phyloP scores from a whole-genome alignment of 2,888 invertebrate species.

The Morinoia aosen region DNA sequence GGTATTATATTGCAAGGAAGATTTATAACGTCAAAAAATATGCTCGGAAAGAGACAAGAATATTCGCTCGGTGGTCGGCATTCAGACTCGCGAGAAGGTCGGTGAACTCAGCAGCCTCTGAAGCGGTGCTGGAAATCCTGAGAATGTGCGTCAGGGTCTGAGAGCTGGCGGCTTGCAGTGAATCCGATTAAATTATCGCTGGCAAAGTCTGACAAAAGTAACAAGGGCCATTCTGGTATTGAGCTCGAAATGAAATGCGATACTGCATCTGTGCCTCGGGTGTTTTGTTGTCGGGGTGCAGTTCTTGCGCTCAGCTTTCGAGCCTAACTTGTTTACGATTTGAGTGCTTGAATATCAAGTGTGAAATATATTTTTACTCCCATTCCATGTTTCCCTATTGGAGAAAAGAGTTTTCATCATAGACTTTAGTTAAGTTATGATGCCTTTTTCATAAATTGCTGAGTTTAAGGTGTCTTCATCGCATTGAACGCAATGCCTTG shows the following conservation, averaged over 20 bases:
- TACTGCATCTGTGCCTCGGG: not conserved
- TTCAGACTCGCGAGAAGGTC: not conserved
- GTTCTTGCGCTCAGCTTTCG: not conserved
- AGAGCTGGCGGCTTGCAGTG: not conserved
- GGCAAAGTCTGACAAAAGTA: constrained; percentile 4
- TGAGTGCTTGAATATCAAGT: not conserved
- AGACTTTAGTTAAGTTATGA: not conserved
- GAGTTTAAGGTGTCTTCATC: not conserved
- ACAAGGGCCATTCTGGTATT: constrained; percentile 12
- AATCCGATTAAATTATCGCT: constrained; percentile 12
- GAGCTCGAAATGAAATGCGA: constrained; percentile 12
- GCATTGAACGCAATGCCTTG: not conserved
- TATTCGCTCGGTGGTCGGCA: not conserved
- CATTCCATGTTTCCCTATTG: not conserved
- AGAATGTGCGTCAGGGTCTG: not conserved
- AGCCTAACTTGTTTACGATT: not conserved
- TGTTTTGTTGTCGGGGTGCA: not conserved
- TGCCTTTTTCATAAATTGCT: not conserved
- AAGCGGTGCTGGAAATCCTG: not conserved
- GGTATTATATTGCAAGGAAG: not conserved
- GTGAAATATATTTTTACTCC: not conserved
- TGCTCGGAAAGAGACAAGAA: not conserved
- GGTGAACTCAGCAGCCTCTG: not conserved
- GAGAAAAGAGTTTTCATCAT: not conserved
- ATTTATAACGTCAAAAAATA: not conserved